Evolutionary conservation across 2,888 invertebrate genomes (phyloP).

Genomic region (Standfussiana lucernea): DNA sequence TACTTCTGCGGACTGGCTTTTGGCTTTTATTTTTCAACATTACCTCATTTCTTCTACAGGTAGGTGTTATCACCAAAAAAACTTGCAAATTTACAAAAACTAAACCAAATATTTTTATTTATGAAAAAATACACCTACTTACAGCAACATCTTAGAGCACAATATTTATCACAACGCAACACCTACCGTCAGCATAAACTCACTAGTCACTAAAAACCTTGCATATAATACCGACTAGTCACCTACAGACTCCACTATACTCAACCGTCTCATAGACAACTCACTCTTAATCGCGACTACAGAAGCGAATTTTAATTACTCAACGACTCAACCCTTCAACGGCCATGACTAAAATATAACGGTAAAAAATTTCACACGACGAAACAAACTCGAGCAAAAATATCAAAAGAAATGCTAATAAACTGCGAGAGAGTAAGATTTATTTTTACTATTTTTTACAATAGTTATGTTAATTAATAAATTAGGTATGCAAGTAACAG

Average conservation of each 20-base stretch:
- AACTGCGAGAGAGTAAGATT: conserved; percentile 69
- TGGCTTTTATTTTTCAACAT: no score
- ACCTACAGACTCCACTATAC: conserved; percentile 12
- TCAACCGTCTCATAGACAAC: conserved; percentile 24
- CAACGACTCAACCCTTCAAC: conserved; percentile 65
- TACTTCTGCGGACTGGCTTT: not conserved
- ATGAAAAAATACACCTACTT: not conserved
- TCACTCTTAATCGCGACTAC: conserved; percentile 57
- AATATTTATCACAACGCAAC: not conserved
- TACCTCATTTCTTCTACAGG: not conserved
- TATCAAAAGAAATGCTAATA: conserved; percentile 76
- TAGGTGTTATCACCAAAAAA: not conserved
- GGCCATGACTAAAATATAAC: conserved; percentile 41
- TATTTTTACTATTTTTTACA: conserved; percentile 59
- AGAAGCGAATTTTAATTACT: conserved; percentile 64
- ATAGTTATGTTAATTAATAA: conserved; percentile 72
- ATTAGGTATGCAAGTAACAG: conserved; percentile 80
- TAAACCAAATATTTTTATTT: not conserved
- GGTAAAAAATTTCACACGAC: conserved; percentile 64
- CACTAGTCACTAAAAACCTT: conserved; percentile 2
- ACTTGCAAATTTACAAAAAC: not conserved
- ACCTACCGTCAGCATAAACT: not conserved
- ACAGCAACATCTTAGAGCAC: not conserved
- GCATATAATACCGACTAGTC: conserved; percentile 24
- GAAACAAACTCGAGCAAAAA: conserved; percentile 63